Percentiles rank a stretch among this genome's conserved stretches.
Conservation (phyloP, 1,140 invertebrate genomes). For the Nasonia longicornis region DNA sequence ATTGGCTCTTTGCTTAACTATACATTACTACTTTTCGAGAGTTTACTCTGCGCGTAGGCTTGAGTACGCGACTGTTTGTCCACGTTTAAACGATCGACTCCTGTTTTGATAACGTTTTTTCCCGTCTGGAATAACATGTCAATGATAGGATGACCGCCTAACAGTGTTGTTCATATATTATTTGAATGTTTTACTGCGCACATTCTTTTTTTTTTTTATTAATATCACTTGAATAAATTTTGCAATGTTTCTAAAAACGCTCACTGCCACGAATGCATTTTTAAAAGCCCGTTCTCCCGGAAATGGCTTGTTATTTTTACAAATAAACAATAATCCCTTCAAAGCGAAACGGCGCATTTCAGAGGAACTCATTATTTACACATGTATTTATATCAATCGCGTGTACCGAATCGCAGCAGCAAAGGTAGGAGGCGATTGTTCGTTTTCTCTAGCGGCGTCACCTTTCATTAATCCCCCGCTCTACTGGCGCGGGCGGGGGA, state of each 20-base stretch:
- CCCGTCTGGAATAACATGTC: background rate
- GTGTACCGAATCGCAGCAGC: background rate
- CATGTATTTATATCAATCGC: conserved; percentile 11
- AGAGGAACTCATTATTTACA: background rate
- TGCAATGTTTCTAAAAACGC: background rate
- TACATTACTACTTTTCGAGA: conserved; percentile 12
- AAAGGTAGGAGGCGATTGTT: background rate
- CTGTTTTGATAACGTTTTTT: conserved; percentile 38
- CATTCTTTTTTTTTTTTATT: background rate
- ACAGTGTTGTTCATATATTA: background rate
- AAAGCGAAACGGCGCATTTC: background rate
- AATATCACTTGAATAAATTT: background rate
- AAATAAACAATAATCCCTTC: background rate
- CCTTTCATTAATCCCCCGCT: conserved; percentile 51
- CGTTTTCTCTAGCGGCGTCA: conserved; percentile 38
- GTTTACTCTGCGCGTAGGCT: background rate
- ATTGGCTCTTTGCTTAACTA: conserved; percentile 4
- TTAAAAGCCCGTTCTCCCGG: background rate
- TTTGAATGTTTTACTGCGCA: background rate
- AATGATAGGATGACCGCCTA: background rate
- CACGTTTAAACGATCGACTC: conserved; percentile 10
- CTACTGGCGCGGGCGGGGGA: background rate
- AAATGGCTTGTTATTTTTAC: background rate
- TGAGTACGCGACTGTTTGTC: background rate
- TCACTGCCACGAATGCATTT: background rate